These are phyloP conservation scores for Odontocolon sp. DNA, from an alignment of 2,888 invertebrate species.

Conservation along the genomic window DNA sequence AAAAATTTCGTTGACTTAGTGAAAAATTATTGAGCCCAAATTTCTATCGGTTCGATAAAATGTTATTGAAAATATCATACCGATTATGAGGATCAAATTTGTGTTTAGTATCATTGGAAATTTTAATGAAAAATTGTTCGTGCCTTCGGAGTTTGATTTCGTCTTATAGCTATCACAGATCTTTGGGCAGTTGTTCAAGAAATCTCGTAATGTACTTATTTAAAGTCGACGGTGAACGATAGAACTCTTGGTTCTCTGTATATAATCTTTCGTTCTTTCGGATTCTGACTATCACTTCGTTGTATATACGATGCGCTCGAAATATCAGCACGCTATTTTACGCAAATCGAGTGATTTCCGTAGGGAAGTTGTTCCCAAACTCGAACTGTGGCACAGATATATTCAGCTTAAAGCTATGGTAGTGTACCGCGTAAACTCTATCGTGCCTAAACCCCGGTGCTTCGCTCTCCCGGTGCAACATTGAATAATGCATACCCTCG, in stretches of 20 bases:
- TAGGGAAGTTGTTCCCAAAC: slow-evolving; percentile 59
- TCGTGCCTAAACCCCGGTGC: slow-evolving; percentile 47
- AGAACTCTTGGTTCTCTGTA: not conserved
- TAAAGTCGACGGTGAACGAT: not conserved
- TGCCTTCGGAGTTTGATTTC: too few species aligned
- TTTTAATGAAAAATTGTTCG: not conserved
- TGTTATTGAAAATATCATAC: not conserved
- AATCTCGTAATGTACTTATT: too few species aligned
- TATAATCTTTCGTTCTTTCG: not conserved
- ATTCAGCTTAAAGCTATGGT: slow-evolving; percentile 38
- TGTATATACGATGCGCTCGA: slow-evolving; percentile 22
- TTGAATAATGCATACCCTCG: slow-evolving; percentile 71
- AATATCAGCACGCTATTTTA: slow-evolving; percentile 58
- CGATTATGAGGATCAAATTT: too few species aligned
- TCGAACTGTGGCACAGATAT: slow-evolving; percentile 32
- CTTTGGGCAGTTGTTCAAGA: too few species aligned
- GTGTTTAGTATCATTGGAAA: too few species aligned
- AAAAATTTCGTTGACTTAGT: not conserved
- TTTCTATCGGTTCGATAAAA: not conserved
- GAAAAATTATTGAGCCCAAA: not conserved
- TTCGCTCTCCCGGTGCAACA: slow-evolving; percentile 43
- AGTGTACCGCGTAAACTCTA: slow-evolving; percentile 48
- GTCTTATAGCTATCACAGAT: too few species aligned
- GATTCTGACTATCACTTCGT: not conserved
- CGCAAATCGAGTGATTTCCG: slow-evolving; percentile 63